A percentile compares a stretch with the other conserved stretches of the same genome.
Evolutionary conservation across 2,888 invertebrate species (phyloP).

Genomic region (Tipula lateralis): DNA sequence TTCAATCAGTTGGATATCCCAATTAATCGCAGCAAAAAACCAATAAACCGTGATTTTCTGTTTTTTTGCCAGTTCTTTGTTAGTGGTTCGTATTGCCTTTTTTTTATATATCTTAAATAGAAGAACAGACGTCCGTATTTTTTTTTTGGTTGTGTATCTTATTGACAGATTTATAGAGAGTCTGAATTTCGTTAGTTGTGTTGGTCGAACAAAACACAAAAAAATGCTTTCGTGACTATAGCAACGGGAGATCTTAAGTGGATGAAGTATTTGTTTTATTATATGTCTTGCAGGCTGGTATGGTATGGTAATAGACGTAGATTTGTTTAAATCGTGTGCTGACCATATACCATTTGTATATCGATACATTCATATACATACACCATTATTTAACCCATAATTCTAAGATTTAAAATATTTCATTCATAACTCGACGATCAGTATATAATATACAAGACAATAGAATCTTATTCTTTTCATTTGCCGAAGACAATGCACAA

Average conservation of each 20-base stretch:
- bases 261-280: background rate
- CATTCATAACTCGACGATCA: background rate
- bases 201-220: background rate
- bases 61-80: background rate
- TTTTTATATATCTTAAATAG: background rate
- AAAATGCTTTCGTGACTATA: background rate
- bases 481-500: background rate
- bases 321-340: background rate
- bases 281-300: background rate
- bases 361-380: background rate
- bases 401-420: background rate
- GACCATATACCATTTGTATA: background rate
- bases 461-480: background rate
- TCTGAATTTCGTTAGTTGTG: background rate
- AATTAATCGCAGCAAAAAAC: background rate
- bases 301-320: background rate
- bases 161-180: background rate
- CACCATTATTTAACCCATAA: background rate
- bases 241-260: background rate
- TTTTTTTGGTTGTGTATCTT: background rate
- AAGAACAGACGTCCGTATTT: background rate
- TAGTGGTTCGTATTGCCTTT: too few species aligned
- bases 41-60: background rate
- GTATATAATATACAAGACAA: background rate
- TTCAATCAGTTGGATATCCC: constrained; percentile 11